Evolutionary conservation across 1,140 invertebrate genomes (phyloP), one percentile per base, ranked within the genome.

Genomic region (Hypothenemus hampei): DNA sequence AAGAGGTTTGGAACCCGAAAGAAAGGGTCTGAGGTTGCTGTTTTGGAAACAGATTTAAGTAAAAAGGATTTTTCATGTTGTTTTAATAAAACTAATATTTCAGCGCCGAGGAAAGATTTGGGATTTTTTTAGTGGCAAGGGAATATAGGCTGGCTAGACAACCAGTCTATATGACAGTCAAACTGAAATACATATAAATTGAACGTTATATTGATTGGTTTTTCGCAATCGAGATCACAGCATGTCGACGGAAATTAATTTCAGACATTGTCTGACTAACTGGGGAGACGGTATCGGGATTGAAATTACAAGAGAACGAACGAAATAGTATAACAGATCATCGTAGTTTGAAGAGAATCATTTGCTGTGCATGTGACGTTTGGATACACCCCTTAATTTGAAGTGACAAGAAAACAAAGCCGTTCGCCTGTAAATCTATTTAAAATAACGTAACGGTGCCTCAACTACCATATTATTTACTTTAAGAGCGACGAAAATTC

Each of bases 361-460:
- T 39, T 39, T 39, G 19, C 36, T 18, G 36, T 43, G 40, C 40
- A 43, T 43, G 40, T 43, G 40, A 43, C 40, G 23, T 43, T 43
- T 43, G 40, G 40, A 23, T 43, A 43, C 40, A 43, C 21, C 40
- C 40, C 40, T 43, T 43, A 43, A 43, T 43, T 43, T 43, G 40
- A 23, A 43, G 40, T 43, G 21, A 21, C 40, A 20, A 23, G 20
- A 19, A 43, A 21, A 43, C 18, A 43, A 43, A 21, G 18, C 18
- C 21, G 11, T 15, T 23, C 40, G 40, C 7, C 40, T 43, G 18
- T 21, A 43, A 43, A 43, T 23, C 19, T 11, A 21, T 43, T 43
- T 43, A 43, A 23, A 43, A 43, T 31, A 31, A 31, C 26, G 13
- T 11, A 31, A 31, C 26, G 26, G 26, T 31, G 26, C 13, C 26